A percentile compares a stretch with the other conserved stretches of the same genome.
These are phyloP conservation scores for Marcusenius ussheri DNA, from an alignment of 2,113 vertebrate genomes.

Conservation along the genomic window DNA sequence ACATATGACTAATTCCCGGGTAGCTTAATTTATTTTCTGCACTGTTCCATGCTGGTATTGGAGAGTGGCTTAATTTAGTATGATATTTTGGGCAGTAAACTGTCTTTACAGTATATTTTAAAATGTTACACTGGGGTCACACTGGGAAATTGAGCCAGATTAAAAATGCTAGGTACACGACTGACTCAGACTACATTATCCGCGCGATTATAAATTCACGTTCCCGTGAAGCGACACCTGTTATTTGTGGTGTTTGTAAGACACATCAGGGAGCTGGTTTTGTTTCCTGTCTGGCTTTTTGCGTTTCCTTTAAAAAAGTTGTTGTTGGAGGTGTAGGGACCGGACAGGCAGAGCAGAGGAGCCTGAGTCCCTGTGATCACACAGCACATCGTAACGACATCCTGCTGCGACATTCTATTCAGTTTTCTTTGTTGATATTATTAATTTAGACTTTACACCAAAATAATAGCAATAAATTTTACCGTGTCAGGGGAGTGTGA, in stretches of 20 bases:
- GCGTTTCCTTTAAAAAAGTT: constrained; percentile 48
- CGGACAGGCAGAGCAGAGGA: neutral
- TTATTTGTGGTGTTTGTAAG: neutral
- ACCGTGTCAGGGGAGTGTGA: neutral
- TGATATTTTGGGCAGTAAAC: neutral
- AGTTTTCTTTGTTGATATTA: neutral
- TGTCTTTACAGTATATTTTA: constrained; percentile 8
- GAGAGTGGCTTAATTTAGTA: neutral
- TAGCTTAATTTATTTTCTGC: neutral
- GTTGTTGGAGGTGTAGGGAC: neutral
- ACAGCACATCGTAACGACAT: neutral
- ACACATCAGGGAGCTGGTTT: constrained; percentile 54
- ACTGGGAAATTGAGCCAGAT: neutral
- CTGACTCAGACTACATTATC: neutral
- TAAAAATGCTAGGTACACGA: neutral
- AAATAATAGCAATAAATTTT: neutral
- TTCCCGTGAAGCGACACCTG: neutral
- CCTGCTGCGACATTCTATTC: neutral
- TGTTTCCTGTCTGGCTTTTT: constrained; percentile 65
- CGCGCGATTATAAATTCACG: neutral
- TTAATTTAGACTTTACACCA: neutral
- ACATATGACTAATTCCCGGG: neutral
- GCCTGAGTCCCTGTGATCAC: neutral
- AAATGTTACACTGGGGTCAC: neutral
- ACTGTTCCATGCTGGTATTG: neutral